Evolutionary conservation across 1,140 invertebrate species (phyloP), one percentile per base, ranked within the genome.

Genomic region (Polypedilum vanderplanki): DNA sequence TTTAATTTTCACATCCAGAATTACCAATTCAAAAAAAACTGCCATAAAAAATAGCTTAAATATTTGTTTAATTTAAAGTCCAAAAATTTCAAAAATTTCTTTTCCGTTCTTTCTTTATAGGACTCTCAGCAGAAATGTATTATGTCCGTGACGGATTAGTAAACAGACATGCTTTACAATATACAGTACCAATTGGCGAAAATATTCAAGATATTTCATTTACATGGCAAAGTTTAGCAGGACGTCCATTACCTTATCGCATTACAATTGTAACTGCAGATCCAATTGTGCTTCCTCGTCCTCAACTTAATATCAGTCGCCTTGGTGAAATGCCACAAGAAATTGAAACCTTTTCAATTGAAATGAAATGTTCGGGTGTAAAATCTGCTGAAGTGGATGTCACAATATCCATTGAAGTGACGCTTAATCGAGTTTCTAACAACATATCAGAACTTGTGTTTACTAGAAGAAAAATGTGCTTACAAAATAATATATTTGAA

Each of bases 101-200:
- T 33, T 33, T 33, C 5, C 1, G 2, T 3, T 46, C 8, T 76
- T 80, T 78, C 87, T 88, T n/a, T n/a, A n/a, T 86, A 97, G 94
- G 94, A 80, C 84, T 96, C 76, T 87, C 90, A 75, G 91, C 91
- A 2, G 93, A 96, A 81, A 83, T 96, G 65, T 95, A 90, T 83
- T 97, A 96, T 81, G 93, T 96, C n/a, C 86, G 91, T 70, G 91
- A 95, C 77, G 94, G 94, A 5, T 89, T 91, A 78, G 88, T 95
- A 79, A 96, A 96, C 82, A 88, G 91, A 78, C 95, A 96, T 79
- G 94, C 94, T 0, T 84, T 96, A 67, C 90, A 93, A 79, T 97
- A 95, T 80, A 87, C 90, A 64, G 89, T 97, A 10, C 90, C 92
- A 0, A 90, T 96, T 65, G 90, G 91, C 7, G 89, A 91, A 1